Conservation (phyloP, 2,888 invertebrate genomes). For the Azorinus chamasolen region DNA sequence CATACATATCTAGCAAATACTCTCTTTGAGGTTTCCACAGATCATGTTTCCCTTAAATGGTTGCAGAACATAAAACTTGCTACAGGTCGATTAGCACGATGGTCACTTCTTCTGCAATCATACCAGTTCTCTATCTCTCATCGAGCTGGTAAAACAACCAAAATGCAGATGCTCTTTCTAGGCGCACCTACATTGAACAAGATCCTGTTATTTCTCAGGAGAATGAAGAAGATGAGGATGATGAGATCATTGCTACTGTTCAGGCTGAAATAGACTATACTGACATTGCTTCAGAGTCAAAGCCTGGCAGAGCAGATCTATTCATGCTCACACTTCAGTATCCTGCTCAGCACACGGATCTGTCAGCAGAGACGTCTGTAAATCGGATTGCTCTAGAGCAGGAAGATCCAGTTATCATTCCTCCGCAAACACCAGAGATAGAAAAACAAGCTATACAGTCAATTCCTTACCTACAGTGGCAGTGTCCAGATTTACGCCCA, state of each 20-base stretch:
- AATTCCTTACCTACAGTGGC: no score
- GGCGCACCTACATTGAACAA: background rate
- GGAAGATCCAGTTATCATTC: no score
- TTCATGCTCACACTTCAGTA: slow-evolving; percentile 1
- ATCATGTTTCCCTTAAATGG: slow-evolving; percentile 60
- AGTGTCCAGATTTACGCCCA: no score
- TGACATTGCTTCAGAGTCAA: slow-evolving; percentile 12
- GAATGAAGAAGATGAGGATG: background rate
- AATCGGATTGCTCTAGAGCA: slow-evolving; percentile 19
- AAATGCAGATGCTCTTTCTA: slow-evolving; percentile 14
- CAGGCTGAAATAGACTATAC: background rate
- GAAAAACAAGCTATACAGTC: no score
- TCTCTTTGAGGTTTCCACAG: slow-evolving; percentile 31
- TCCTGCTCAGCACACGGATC: background rate
- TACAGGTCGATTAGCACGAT: slow-evolving; percentile 5
- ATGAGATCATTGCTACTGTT: no score
- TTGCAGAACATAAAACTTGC: slow-evolving; percentile 23
- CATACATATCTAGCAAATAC: no score
- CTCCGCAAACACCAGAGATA: no score
- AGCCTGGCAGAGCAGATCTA: background rate
- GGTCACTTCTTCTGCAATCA: slow-evolving; percentile 7
- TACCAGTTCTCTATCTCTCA: slow-evolving; percentile 17
- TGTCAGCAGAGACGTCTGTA: slow-evolving; percentile 32
- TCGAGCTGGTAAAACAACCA: slow-evolving; percentile 4
- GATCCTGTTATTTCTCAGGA: background rate